Evolutionary conservation across 2,888 invertebrate genomes (phyloP).

Genomic region (Acrobasis suavella): DNA sequence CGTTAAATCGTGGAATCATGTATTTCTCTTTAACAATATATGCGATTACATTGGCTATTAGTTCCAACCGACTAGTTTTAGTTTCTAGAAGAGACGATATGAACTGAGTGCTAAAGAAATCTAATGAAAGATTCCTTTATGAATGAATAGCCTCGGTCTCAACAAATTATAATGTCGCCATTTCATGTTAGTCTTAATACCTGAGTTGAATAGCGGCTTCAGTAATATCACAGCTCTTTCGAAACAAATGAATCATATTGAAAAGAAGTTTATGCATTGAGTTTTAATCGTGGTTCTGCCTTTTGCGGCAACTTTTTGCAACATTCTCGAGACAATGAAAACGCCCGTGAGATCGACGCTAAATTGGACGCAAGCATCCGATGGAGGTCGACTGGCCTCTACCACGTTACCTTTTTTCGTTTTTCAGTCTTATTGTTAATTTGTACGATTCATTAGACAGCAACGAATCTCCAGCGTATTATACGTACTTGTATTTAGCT

Average conservation of each 20-base stretch:
- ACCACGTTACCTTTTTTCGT: constrained; percentile 37
- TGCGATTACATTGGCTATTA: too few species aligned
- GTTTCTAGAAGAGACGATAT: too few species aligned
- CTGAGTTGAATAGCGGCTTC: not conserved
- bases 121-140: not conserved
- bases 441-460: too few species aligned
- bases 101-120: too few species aligned
- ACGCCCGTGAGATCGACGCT: constrained; percentile 56
- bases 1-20: too few species aligned
- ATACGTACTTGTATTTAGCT: too few species aligned
- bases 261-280: constrained; percentile 24
- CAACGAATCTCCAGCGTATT: too few species aligned
- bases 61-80: too few species aligned
- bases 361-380: constrained; percentile 63
- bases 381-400: constrained; percentile 59
- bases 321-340: constrained; percentile 56
- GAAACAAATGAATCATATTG: not conserved
- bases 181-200: too few species aligned
- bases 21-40: too few species aligned
- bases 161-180: too few species aligned
- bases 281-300: constrained; percentile 42
- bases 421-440: constrained; percentile 5
- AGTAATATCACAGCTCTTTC: not conserved
- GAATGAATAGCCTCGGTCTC: too few species aligned
- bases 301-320: constrained; percentile 52